phyloP scores from a whole-genome alignment of 2,888 invertebrate genomes.

The Eupeodes luniger region DNA sequence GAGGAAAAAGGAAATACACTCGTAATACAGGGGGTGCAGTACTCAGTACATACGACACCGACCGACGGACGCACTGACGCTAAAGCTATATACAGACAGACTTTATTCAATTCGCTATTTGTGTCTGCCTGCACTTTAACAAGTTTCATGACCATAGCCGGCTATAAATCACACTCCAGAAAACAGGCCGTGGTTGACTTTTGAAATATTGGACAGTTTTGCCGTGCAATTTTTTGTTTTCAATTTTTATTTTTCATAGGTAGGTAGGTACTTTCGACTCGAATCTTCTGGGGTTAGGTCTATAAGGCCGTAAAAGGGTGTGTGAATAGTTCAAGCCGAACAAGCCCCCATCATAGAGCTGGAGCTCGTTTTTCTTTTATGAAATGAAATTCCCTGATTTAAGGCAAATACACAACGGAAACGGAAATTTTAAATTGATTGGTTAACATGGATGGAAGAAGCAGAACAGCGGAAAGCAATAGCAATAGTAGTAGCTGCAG shows the following conservation, averaged over 20 bases:
- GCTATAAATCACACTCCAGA: conserved; percentile 70
- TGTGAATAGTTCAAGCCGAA: conserved; percentile 28
- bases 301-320: background rate
- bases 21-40: background rate
- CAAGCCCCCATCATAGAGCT: conserved; percentile 24
- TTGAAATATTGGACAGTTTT: conserved; percentile 76
- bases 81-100: conserved; percentile 30
- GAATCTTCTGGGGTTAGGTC: background rate
- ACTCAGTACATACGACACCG: background rate
- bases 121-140: conserved; percentile 68
- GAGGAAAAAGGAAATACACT: conserved; percentile 33
- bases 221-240: conserved; percentile 52
- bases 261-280: background rate
- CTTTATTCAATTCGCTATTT: conserved; percentile 65
- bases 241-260: conserved; percentile 1
- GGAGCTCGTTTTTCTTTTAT: conserved; percentile 69
- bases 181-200: conserved; percentile 75
- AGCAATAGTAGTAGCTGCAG: background rate
- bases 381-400: conserved; percentile 75
- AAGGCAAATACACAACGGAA: conserved; percentile 74
- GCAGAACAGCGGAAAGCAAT: conserved; percentile 63
- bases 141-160: conserved; percentile 62
- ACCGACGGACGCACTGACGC: too few species aligned
- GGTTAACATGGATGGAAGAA: conserved; percentile 75
- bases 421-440: conserved; percentile 76